Evolutionary conservation across 1,140 invertebrate genomes (phyloP).

Genomic region (Nixonia krombeini): DNA sequence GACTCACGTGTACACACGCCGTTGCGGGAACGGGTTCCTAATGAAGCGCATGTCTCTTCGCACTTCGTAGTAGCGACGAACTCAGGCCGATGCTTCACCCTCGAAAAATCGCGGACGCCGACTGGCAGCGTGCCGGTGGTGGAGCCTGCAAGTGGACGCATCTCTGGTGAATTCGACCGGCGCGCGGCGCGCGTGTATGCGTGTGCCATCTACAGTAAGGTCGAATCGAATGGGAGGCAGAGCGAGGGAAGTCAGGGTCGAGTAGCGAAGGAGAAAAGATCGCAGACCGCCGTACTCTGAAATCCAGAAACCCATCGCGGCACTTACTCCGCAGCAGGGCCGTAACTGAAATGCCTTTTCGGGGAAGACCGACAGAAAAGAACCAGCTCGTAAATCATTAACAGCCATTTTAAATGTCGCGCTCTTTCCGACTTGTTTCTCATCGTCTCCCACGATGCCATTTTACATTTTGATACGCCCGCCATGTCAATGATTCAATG

Average conservation of each 20-base stretch:
- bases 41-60: conserved; percentile 51
- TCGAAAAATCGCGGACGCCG: conserved; percentile 24
- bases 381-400: too few relatives aligned
- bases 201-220: conserved; percentile 4
- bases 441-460: too few relatives aligned
- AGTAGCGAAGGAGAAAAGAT: too few relatives aligned
- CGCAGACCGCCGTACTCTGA: too few relatives aligned
- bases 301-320: too few relatives aligned
- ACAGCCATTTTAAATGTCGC: background rate
- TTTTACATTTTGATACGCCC: too few relatives aligned
- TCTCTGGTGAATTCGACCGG: conserved; percentile 8
- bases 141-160: conserved; percentile 30
- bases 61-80: background rate
- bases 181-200: background rate
- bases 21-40: conserved; percentile 60
- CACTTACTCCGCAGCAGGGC: too few relatives aligned
- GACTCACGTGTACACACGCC: conserved; percentile 67
- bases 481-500: too few relatives aligned
- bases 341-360: background rate
- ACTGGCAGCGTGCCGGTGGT: too few relatives aligned
- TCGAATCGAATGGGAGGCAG: conserved; percentile 18
- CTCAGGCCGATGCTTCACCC: conserved; percentile 12
- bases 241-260: conserved; percentile 29
- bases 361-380: too few relatives aligned
- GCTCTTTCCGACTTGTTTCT: background rate